Evolutionary conservation across 1,140 invertebrate genomes (phyloP).

Genomic region (Sminthurides bifidus): DNA sequence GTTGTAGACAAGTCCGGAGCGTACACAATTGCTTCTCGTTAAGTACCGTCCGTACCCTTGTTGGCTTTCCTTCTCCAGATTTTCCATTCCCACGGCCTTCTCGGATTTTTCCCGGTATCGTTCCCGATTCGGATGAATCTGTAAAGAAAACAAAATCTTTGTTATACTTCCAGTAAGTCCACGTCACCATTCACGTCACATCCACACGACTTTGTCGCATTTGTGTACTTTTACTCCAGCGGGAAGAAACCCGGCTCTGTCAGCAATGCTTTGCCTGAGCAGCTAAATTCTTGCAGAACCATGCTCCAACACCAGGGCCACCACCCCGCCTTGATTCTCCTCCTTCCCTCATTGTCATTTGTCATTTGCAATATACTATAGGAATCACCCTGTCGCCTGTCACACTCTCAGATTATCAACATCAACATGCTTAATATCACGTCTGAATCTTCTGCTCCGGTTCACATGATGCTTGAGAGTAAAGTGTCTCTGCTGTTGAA

Average conservation of each 20-base stretch:
- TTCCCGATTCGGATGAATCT: slow-evolving; percentile 32
- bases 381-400: too few species aligned
- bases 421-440: neutral
- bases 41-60: slow-evolving; percentile 89
- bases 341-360: too few species aligned
- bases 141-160: slow-evolving; percentile 7
- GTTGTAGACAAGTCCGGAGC: slow-evolving; percentile 78
- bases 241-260: too few species aligned
- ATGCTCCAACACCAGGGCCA: neutral
- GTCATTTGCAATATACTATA: too few species aligned
- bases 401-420: too few species aligned
- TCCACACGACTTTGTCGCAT: too few species aligned
- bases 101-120: slow-evolving; percentile 34
- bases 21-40: slow-evolving; percentile 98
- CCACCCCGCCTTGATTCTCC: neutral
- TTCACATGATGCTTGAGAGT: too few species aligned
- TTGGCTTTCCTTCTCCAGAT: slow-evolving; percentile 76
- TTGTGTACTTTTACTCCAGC: too few species aligned
- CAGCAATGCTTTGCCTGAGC: too few species aligned
- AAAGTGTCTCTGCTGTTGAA: too few species aligned
- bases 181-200: neutral
- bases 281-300: too few species aligned
- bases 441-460: neutral
- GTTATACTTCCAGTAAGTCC: neutral
- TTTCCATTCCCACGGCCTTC: slow-evolving; percentile 46